Conservation (phyloP, 2,888 invertebrate genomes). For the Acanthosepion esculentum region DNA sequence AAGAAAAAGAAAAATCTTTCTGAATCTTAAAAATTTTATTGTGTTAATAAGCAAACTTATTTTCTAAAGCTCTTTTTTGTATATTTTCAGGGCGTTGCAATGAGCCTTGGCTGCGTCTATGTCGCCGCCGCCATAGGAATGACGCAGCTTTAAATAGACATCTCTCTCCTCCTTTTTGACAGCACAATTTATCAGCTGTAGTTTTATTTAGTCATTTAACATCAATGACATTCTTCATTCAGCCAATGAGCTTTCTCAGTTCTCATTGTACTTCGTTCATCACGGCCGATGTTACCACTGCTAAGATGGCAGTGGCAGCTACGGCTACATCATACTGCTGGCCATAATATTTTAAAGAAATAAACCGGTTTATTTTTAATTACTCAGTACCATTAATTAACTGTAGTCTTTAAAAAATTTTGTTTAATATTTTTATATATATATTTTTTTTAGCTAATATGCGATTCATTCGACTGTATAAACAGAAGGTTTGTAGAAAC, state of each 20-base stretch:
- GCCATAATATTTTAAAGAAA: background rate
- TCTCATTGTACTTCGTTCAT: conserved; percentile 21
- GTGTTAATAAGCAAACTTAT: background rate
- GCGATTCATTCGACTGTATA: conserved; percentile 6
- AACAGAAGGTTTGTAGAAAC: background rate
- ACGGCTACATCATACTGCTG: conserved; percentile 9
- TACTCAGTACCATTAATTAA: background rate
- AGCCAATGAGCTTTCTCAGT: conserved; percentile 20
- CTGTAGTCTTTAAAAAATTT: background rate
- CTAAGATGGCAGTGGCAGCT: background rate
- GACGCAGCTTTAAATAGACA: background rate
- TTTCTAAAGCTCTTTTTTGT: background rate
- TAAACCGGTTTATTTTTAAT: conserved; percentile 16
- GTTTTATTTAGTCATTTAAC: conserved; percentile 11
- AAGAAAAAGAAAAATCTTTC: background rate
- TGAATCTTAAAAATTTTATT: background rate
- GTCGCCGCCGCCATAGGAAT: background rate
- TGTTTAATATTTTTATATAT: background rate
- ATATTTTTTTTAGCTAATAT: background rate
- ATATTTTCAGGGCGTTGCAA: background rate
- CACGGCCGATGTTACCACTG: background rate
- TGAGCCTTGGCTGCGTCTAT: background rate
- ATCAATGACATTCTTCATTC: background rate
- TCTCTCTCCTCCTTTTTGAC: background rate
- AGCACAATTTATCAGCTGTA: background rate